Base-by-base conservation (phyloP, 2,888 invertebrate species). In the Linnaemya vulpina region DNA sequence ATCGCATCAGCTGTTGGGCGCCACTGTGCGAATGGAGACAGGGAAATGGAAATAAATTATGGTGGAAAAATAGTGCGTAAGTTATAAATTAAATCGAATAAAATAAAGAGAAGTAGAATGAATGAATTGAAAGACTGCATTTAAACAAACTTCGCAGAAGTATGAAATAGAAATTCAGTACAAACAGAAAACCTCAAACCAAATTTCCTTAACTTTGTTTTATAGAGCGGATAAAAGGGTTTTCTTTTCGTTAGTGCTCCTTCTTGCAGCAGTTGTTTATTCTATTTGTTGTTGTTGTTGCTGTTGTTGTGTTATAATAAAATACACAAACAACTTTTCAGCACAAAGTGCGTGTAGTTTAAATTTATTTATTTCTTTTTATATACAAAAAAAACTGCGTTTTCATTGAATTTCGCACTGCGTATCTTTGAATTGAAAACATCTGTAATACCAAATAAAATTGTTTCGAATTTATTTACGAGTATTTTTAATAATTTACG, bases 21-120 rank as follows among this genome's bases (percentile, higher is more conserved):
- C 30, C 30, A 30, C 30, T 30, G 30, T 30, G 2, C 17, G 4
- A 17, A 7, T n/a, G 22, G 20, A 51, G 60, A 22, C 20, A 30
- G 67, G 22, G 62, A 53, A 62, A 76, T 71, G 65, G 20, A 82
- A 78, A 78, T 78, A 70, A 70, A 65, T 67, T 63, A 73, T 49
- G 17, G 13, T 30, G 65, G 38, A 81, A 78, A n/a, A 81, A 82
- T 82, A 75, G 85, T 85, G 85, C 85, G 85, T 85, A 85, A 82
- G 82, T 85, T 82, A 79, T 82, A 85, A 85, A 85, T 78, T 82
- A 78, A 46, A 58, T 25, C 22, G 46, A 51, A n/a, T 20, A 38
- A 74, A 65, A 38, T 30, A 58, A 30, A 67, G 30, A 63, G 62
- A 70, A 82, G 43, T 67, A 46, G 40, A 62, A 74, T 53, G 17